Base-by-base conservation (phyloP, 2,797 vertebrate species). In the Pampus argenteus region DNA sequence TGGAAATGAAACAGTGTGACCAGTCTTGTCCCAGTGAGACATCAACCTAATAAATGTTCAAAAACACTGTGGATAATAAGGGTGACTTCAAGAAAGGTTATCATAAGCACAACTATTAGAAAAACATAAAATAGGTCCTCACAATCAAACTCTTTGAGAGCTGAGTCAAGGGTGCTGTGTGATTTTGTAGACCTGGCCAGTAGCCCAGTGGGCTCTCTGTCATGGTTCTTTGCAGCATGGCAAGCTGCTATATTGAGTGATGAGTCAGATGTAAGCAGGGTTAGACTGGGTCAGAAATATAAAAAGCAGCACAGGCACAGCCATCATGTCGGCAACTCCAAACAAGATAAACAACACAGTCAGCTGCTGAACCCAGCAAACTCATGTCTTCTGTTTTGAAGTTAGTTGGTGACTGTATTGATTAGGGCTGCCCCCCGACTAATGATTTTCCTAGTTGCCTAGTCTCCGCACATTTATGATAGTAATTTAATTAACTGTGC, bases 251-350 rank as follows among this genome's bases (percentile, higher is more conserved):
- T 23, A 52, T 34, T 42, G 60, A 74, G 59, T 74, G 78, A 86
- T 88, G 81, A 86, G 74, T 85, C 74, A 78, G 71, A 67, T 81
- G 72, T 71, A 57, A 69, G 78, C 52, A 74, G 51, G 75, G 62
- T 70, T 65, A 66, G 65, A 54, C 66, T 36, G 69, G 62, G 77
- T 82, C 72, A 74, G 71, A 61, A 78, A 78, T 71, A 72, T 81
- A 66, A 81, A 82, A 61, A 71, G 76, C 56, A 63, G 61, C 42
- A 63, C 11, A 60, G 55, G 51, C 56, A 56, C 49, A 50, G 66
- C 60, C 51, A 44, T 38, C 49, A 56, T 77, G 58, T 62, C 79
- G 74, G 79, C 82, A 81, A 75, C 61, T 58, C 44, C 31, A 58
- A 55, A 72, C 23, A 57, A 48, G 44, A 72, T 84, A 68, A 58